Base-by-base conservation (phyloP, 2,797 vertebrate species). In the Pseudochaenichthys georgianus region DNA sequence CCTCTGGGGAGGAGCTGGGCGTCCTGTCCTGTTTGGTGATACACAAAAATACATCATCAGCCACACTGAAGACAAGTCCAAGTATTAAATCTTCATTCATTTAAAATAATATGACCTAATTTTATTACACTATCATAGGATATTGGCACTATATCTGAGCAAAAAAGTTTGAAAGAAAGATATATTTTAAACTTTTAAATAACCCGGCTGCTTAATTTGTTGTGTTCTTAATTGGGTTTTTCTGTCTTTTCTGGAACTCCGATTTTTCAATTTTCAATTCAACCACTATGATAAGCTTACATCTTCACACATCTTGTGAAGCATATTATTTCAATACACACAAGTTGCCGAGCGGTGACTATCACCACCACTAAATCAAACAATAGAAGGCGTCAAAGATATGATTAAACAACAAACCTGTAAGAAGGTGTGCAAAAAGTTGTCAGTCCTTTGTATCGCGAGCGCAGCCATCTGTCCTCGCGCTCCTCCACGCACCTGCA, bases 1-100 rank as follows among this genome's bases (percentile, higher is more conserved):
- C 91, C 53, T 96, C 96, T 74, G 96, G 95, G 72, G 96, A 96
- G 9, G 95, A 95, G 89, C 92, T 96, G 75, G 95, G 95, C 2
- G 95, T 96, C 73, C 95, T 93, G 83, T 96, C 96, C 96, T 97
- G 77, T 15, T 21, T 9, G 46, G 72, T 5, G 48, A 83, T 3
- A 50, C 13, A 70, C 9, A 85, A 50, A 83, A 23, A 77, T 28
- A 66, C 16, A 70, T 70, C 31, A 72, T 38, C 16, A n/a, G 4
- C 13, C 19, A 68, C n/a, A 16, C n/a, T 42, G 1, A 21, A 45
- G 3, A 52, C 9, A 41, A 57, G 7, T 4, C 4, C 15, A 66
- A 62, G 9, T 50, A 79, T 45, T 46, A 11, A 38, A 15, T 51
- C 9, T 16, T 28, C 1, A 3, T 50, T 23, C 0, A 2, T 38